A percentile compares a stretch with the other conserved stretches of the same genome.
These are phyloP conservation scores for Camponotus pennsylvanicus DNA, from an alignment of 1,140 invertebrate genomes.

Conservation along the genomic window DNA sequence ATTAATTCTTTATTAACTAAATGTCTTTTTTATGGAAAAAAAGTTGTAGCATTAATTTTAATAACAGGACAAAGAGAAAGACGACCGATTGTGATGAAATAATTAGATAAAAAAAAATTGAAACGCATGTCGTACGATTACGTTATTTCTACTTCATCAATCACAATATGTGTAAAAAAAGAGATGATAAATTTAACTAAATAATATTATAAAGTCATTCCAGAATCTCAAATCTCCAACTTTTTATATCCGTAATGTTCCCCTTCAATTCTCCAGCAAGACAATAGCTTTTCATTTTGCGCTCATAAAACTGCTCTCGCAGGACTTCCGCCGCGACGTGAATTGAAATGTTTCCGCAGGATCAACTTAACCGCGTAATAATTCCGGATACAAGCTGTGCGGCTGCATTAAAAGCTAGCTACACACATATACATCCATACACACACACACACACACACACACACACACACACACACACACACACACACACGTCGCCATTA, in stretches of 20 bases:
- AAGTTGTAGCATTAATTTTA: not conserved
- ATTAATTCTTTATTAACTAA: not conserved
- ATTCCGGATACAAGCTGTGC: slow-evolving; percentile 42
- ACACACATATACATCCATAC: not conserved
- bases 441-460: not conserved
- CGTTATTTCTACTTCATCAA: not conserved
- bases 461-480: not conserved
- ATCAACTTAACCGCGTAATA: slow-evolving; percentile 56
- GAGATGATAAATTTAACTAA: slow-evolving; percentile 31
- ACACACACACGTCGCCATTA: slow-evolving; percentile 35
- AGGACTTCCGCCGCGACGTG: slow-evolving; percentile 36
- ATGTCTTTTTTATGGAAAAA: not conserved
- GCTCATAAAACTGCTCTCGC: slow-evolving; percentile 38
- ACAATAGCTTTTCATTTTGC: slow-evolving; percentile 57
- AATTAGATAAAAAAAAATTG: not conserved
- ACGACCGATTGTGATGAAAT: not conserved
- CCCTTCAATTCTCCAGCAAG: slow-evolving; percentile 39
- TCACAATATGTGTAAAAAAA: not conserved
- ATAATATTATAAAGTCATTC: not conserved
- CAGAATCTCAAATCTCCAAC: not conserved
- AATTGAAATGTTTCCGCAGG: slow-evolving; percentile 55
- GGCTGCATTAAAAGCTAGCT: slow-evolving; percentile 43
- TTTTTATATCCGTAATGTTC: slow-evolving; percentile 33
- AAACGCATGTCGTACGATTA: not conserved
- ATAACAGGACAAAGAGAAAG: not conserved